A percentile compares a stretch with the other conserved stretches of the same genome.
Evolutionary conservation across 2,797 vertebrate species (phyloP).

Genomic region (Anabacerthia variegaticeps): DNA sequence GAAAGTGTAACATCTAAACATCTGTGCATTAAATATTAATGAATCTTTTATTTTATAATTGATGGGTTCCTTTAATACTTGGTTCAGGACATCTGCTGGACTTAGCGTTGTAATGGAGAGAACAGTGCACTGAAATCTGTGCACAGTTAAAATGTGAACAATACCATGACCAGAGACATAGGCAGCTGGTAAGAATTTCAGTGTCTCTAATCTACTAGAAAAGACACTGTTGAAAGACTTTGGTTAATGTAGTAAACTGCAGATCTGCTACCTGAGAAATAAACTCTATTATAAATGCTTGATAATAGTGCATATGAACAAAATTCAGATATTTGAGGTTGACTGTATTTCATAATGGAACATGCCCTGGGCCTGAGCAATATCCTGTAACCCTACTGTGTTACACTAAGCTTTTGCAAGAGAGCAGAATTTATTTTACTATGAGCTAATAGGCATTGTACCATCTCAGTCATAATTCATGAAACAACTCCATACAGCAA

Average conservation of each 20-base stretch:
- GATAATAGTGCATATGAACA: background rate
- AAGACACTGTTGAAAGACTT: background rate
- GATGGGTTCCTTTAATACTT: constrained; percentile 81
- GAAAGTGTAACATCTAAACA: background rate
- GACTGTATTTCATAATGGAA: background rate
- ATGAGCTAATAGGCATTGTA: background rate
- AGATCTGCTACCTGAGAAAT: background rate
- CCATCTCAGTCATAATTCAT: background rate
- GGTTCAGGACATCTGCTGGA: constrained; percentile 72
- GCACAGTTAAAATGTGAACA: background rate
- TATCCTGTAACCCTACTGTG: background rate
- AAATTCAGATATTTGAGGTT: background rate
- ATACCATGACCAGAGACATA: background rate
- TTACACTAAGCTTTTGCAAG: background rate
- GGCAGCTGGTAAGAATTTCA: background rate
- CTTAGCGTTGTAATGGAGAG: background rate
- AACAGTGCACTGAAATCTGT: background rate
- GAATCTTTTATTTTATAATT: constrained; percentile 22
- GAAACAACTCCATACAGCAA: background rate
- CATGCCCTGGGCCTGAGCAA: background rate
- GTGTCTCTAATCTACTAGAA: background rate
- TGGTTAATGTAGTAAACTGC: background rate
- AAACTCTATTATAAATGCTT: background rate
- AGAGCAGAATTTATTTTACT: background rate
- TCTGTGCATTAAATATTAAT: background rate